Conservation (phyloP, 35 echinoderm and acorn worm genomes). For the Apostichopus japonicus region DNA sequence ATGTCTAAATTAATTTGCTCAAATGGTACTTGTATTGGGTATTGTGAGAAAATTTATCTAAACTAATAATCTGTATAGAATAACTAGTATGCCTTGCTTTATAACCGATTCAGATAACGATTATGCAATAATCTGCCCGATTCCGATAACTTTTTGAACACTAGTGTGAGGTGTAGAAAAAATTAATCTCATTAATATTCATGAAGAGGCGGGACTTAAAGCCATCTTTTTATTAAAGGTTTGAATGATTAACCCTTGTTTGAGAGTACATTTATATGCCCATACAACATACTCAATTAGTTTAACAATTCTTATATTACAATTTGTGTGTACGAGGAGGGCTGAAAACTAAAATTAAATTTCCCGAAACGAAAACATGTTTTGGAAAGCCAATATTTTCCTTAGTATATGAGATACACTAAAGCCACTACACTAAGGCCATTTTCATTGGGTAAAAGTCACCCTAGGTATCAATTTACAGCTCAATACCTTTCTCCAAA, state of each 20-base stretch:
- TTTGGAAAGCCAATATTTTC: slow-evolving; percentile 18
- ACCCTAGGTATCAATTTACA: slow-evolving; percentile 20
- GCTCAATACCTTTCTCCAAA: slow-evolving; percentile 21
- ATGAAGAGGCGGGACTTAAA: no score
- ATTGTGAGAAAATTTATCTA: no score
- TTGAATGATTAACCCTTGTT: slow-evolving; percentile 4
- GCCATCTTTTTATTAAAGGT: slow-evolving; percentile 6
- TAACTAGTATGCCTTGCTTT: no score
- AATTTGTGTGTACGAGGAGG: slow-evolving; percentile 21
- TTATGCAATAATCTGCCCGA: no score
- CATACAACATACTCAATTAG: slow-evolving; percentile 13
- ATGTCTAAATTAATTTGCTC: no score
- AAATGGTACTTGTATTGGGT: neutral
- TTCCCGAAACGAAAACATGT: neutral
- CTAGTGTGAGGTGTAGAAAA: no score
- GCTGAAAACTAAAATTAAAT: neutral
- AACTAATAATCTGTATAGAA: no score
- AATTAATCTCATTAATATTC: no score
- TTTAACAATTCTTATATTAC: neutral
- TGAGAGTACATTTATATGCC: slow-evolving; percentile 5
- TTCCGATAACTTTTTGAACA: no score
- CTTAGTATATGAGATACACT: slow-evolving; percentile 12
- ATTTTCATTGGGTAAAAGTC: slow-evolving; percentile 9
- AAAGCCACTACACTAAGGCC: neutral
- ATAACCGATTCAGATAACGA: no score